Percentiles rank a stretch among this genome's conserved stretches.
These are phyloP conservation scores for Pentalonia nigronervosa DNA, from an alignment of 1,140 invertebrate genomes.

Conservation along the genomic window DNA sequence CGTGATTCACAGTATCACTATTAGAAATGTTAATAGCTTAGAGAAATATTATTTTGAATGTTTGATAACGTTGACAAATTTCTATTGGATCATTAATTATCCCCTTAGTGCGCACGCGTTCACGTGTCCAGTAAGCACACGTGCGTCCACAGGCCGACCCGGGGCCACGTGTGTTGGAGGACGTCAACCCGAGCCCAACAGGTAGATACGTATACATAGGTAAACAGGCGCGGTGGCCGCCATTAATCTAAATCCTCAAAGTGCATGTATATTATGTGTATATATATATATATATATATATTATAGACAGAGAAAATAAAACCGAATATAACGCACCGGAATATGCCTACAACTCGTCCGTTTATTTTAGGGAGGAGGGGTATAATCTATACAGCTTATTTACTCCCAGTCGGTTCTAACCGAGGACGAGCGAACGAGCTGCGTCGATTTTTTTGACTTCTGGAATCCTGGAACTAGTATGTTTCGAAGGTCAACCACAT, in stretches of 20 bases:
- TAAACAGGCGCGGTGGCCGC: slow-evolving; percentile 33
- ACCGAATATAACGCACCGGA: background rate
- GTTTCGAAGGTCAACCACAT: slow-evolving; percentile 46
- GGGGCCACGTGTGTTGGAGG: slow-evolving; percentile 47
- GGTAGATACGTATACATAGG: slow-evolving; percentile 36
- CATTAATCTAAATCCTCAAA: slow-evolving; percentile 54
- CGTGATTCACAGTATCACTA: background rate
- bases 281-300: background rate
- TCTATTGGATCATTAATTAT: background rate
- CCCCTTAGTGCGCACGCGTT: background rate
- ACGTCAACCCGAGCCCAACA: slow-evolving; percentile 49
- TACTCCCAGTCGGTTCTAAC: background rate
- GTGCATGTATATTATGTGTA: background rate
- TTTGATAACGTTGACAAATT: slow-evolving; percentile 11
- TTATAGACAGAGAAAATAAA: slow-evolving; percentile 13
- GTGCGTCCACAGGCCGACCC: slow-evolving; percentile 38
- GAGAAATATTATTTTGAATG: background rate
- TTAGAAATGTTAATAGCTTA: background rate
- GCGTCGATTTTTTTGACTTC: slow-evolving; percentile 32
- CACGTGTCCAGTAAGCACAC: slow-evolving; percentile 44
- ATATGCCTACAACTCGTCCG: background rate
- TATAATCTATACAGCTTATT: slow-evolving; percentile 9
- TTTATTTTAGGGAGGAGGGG: background rate
- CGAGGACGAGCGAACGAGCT: background rate
- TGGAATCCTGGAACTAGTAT: slow-evolving; percentile 12